Evolutionary conservation across 2,797 vertebrate species (phyloP).

Genomic region (Iguana delicatissima): DNA sequence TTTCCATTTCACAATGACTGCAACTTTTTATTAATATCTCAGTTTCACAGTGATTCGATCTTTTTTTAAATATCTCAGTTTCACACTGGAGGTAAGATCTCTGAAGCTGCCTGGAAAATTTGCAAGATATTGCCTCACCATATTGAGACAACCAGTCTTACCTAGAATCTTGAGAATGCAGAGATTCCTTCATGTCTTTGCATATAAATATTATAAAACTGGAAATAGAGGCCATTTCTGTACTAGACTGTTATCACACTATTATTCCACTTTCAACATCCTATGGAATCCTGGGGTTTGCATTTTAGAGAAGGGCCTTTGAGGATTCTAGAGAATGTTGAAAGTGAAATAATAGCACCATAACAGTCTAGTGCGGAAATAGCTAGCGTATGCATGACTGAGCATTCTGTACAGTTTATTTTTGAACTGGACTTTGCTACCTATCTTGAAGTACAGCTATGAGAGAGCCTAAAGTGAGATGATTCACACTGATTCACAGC

Average conservation of each 20-base stretch:
- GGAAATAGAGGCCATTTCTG: neutral
- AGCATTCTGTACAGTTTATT: neutral
- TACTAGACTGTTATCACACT: too few relatives aligned
- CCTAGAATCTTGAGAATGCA: too few relatives aligned
- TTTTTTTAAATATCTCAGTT: neutral
- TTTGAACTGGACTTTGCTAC: neutral
- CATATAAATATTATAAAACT: neutral
- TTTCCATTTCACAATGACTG: too few relatives aligned
- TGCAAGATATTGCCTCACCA: neutral
- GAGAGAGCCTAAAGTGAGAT: slow-evolving; percentile 68
- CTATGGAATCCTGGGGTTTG: too few relatives aligned
- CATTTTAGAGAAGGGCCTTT: too few relatives aligned
- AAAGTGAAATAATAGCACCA: too few relatives aligned
- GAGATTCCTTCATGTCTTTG: neutral
- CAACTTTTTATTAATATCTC: too few relatives aligned
- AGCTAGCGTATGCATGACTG: neutral
- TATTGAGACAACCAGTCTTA: neutral
- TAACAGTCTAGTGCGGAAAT: too few relatives aligned
- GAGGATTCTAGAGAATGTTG: too few relatives aligned
- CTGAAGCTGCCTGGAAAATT: neutral
- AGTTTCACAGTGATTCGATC: too few relatives aligned
- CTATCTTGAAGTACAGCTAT: neutral
- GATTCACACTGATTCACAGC: slow-evolving; percentile 72
- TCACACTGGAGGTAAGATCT: neutral
- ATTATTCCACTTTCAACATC: too few relatives aligned